Conservation (phyloP, 2,797 vertebrate genomes). For the Takifugu ocellatus region DNA sequence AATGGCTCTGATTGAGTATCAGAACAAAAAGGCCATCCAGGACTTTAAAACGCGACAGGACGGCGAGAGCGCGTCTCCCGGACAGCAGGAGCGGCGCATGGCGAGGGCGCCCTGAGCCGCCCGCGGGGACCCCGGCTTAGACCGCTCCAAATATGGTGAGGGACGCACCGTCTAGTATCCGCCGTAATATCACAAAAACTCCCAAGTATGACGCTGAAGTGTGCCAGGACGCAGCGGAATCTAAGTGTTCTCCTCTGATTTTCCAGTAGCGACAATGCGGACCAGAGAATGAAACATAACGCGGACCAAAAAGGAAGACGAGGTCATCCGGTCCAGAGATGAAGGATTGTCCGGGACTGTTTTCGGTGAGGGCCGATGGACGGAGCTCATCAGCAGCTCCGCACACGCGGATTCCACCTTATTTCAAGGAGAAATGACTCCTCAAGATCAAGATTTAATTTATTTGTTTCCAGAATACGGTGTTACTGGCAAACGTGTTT, state of each 20-base stretch:
- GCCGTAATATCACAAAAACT: conserved; percentile 5
- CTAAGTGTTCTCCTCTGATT: conserved; percentile 1
- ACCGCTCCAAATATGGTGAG: conserved; percentile 67
- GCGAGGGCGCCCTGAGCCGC: conserved; percentile 77
- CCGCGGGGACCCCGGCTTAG: not conserved
- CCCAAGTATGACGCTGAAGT: not conserved
- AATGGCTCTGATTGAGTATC: conserved; percentile 93
- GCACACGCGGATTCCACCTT: conserved; percentile 65
- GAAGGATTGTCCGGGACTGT: conserved; percentile 66
- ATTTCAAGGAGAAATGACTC: conserved; percentile 45
- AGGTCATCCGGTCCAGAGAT: conserved; percentile 68
- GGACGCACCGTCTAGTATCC: conserved; percentile 4
- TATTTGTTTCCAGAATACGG: conserved; percentile 71
- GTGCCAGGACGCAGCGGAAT: not conserved
- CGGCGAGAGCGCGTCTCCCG: conserved; percentile 75
- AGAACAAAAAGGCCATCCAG: conserved; percentile 92
- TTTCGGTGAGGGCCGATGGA: conserved; percentile 30
- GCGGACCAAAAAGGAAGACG: conserved; percentile 73
- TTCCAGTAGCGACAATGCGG: conserved; percentile 48
- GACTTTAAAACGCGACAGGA: conserved; percentile 88
- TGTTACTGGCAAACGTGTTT: conserved; percentile 70
- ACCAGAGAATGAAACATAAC: conserved; percentile 57
- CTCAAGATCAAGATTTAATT: conserved; percentile 72
- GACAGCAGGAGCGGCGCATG: conserved; percentile 77
- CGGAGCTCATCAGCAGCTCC: conserved; percentile 46